A percentile compares a stretch with the other conserved stretches of the same genome.
Conservation (phyloP, 1,140 invertebrate genomes). For the Subanguina moxae region DNA sequence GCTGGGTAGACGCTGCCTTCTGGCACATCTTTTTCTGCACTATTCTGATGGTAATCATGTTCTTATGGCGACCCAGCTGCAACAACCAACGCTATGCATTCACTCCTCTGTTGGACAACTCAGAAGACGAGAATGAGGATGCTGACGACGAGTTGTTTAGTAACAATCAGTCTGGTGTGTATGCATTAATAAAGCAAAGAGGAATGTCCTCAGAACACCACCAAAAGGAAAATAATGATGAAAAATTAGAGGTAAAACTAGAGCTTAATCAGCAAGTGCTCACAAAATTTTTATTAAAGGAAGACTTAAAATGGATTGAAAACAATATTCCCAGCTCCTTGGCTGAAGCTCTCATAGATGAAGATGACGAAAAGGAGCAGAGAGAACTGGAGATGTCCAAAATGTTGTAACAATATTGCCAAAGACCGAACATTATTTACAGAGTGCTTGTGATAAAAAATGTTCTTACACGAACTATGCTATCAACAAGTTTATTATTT, state of each 20-base stretch:
- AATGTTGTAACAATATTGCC: constrained; percentile 60
- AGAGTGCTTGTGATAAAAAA: too few species aligned
- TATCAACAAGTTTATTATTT: too few species aligned
- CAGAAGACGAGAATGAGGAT: constrained; percentile 65
- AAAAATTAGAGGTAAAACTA: constrained; percentile 24
- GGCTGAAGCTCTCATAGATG: constrained; percentile 61
- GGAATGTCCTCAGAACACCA: constrained; percentile 11
- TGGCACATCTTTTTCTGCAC: constrained; percentile 87
- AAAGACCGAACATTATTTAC: too few species aligned
- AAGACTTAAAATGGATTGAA: constrained; percentile 65
- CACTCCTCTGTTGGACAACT: constrained; percentile 80
- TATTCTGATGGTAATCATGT: constrained; percentile 82
- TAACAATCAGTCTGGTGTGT: constrained; percentile 25
- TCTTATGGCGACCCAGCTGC: constrained; percentile 85
- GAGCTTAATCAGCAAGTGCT: constrained; percentile 1
- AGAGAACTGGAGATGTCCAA: constrained; percentile 63
- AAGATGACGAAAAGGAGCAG: constrained; percentile 64
- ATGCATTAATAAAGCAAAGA: constrained; percentile 48
- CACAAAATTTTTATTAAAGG: constrained; percentile 60
- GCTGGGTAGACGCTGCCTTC: constrained; percentile 83
- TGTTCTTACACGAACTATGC: too few species aligned
- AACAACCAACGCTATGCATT: constrained; percentile 91
- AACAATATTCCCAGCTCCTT: constrained; percentile 64
- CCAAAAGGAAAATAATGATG: neutral
- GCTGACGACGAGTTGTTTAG: constrained; percentile 46